phyloP scores from a whole-genome alignment of 2,797 vertebrate genomes.

The Dryobates pubescens region DNA sequence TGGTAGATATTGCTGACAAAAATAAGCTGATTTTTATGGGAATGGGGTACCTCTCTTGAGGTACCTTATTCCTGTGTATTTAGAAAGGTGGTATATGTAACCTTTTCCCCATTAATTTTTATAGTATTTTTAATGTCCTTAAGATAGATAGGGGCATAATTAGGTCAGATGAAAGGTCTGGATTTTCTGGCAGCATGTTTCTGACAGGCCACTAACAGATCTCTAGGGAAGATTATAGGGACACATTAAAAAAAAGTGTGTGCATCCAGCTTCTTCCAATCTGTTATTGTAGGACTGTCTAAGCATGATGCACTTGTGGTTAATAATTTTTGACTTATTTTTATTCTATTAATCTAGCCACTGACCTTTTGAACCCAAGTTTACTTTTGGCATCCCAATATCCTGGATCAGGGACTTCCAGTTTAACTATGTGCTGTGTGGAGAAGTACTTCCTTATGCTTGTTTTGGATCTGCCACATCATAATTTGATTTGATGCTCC shows the following conservation, averaged over 20 bases:
- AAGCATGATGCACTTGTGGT: not conserved
- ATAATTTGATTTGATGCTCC: conserved; percentile 66
- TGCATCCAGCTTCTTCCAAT: conserved; percentile 10
- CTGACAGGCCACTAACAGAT: conserved; percentile 45
- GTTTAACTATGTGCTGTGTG: conserved; percentile 55
- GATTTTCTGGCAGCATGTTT: conserved; percentile 1
- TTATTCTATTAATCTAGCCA: conserved; percentile 11
- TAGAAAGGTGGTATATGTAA: not conserved
- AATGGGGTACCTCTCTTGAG: not conserved
- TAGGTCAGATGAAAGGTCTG: not conserved
- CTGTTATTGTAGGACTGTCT: not conserved
- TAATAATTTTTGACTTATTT: conserved; percentile 22
- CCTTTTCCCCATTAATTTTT: not conserved
- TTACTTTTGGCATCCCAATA: conserved; percentile 52
- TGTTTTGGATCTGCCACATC: conserved; percentile 67
- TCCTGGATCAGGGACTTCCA: conserved; percentile 45
- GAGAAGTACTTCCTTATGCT: conserved; percentile 70
- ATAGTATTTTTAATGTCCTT: not conserved
- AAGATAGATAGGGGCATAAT: not conserved
- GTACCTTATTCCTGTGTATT: not conserved
- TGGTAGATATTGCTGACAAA: not conserved
- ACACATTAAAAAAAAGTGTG: not conserved
- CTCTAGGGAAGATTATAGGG: conserved; percentile 1
- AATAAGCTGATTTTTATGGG: not conserved
- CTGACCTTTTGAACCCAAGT: conserved; percentile 54